These are phyloP conservation scores for Apamea sordens DNA, from an alignment of 2,888 invertebrate species.

Conservation along the genomic window DNA sequence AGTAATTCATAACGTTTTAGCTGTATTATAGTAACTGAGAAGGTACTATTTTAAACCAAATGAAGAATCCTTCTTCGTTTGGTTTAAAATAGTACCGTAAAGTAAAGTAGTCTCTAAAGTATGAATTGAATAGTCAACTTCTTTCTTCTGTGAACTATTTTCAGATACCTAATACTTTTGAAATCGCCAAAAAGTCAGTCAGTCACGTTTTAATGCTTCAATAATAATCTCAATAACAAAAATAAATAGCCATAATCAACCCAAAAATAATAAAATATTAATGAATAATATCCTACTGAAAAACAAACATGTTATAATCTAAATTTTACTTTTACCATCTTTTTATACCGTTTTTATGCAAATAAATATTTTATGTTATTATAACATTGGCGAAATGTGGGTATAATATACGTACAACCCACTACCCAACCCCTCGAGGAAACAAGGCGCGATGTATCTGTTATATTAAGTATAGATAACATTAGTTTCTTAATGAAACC, in stretches of 20 bases:
- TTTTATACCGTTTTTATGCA: too few relatives aligned
- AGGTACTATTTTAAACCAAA: background rate
- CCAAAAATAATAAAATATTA: background rate
- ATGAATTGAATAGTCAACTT: background rate
- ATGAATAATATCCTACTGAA: background rate
- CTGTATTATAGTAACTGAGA: too few relatives aligned
- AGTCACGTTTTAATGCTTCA: background rate
- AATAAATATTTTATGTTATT: too few relatives aligned
- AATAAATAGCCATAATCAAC: background rate
- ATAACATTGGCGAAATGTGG: too few relatives aligned
- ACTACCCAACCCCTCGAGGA: too few relatives aligned
- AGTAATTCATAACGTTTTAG: background rate
- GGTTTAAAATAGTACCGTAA: too few relatives aligned
- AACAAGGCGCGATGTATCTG: background rate
- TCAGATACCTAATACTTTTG: too few relatives aligned
- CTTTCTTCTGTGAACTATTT: too few relatives aligned
- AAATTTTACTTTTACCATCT: too few relatives aligned
- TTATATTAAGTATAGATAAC: background rate
- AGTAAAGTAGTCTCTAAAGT: background rate
- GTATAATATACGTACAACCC: background rate
- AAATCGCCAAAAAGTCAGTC: background rate
- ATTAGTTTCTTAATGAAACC: constrained; percentile 1
- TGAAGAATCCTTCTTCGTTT: too few relatives aligned
- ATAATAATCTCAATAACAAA: background rate
- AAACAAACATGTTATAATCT: too few relatives aligned